Evolutionary conservation across 2,888 invertebrate genomes (phyloP), one percentile per base, ranked within the genome.

Genomic region (Macrosiphum euphorbiae): DNA sequence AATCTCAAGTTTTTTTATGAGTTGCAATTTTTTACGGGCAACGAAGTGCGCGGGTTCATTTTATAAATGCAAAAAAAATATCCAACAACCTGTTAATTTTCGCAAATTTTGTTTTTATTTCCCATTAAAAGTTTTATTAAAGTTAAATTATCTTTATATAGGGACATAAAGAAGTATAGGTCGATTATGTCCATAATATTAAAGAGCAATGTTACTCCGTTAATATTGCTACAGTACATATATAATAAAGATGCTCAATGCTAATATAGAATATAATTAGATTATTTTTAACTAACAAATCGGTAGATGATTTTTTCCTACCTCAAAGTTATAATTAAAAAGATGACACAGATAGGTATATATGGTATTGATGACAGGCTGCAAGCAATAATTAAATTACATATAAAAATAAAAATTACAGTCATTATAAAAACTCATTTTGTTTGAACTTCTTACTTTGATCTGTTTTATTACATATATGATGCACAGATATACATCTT

Each of bases 261-360:
- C 13, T 47, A 86, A 26, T 55, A 41, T 55, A 41, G 28, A n/a
- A 52, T 55, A 55, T 84, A 67, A 84, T 91, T 84, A 3, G 28
- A 85, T 91, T 91, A 28, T 85, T 85, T 84, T 91, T 28, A 91
- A 91, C 41, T 24, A 28, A 13, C 58, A 86, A 86, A 44, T 91
- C 44, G 47, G 20, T 86, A 92, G 61, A 7, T 61, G 8, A 8
- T 50, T 92, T 67, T 92, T 16, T 67, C 67, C 41, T 50, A 88
- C 88, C 87, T 92, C 87, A 67, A 67, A 44, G 67, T 52, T 67
- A 20, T 88, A 58, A 88, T 88, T 67, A 88, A 92, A 88, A 92
- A 92, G n/a, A 58, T 47, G 55, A 85, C 85, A 85, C 55, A 24
- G 26, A 44, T n/a, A 11, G 2, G n/a, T 58, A 26, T 20, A 47